Evolutionary conservation across 2,888 invertebrate species (phyloP).

Genomic region (Lasioglossum villosulum): DNA sequence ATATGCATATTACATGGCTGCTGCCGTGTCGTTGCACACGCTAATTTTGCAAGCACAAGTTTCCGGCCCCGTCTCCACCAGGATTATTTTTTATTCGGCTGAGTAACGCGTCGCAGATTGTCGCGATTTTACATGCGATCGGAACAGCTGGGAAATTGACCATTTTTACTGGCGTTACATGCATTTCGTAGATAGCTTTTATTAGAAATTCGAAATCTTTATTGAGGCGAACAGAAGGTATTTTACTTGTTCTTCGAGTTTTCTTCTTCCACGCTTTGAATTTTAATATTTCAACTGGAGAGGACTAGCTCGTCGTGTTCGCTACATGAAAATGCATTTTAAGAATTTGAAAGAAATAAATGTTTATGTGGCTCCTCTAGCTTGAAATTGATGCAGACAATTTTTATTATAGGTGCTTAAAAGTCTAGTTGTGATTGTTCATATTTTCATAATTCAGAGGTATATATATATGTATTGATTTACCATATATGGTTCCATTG

Average conservation of each 20-base stretch:
- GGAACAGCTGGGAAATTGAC: neutral
- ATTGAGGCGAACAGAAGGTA: neutral
- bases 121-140: neutral
- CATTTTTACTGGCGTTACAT: neutral
- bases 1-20: conserved; percentile 67
- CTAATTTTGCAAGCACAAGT: conserved; percentile 54
- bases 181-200: neutral
- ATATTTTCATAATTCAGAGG: neutral
- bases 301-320: too few species aligned
- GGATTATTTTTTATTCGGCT: conserved; percentile 39
- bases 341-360: neutral
- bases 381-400: neutral
- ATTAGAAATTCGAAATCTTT: neutral
- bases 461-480: neutral
- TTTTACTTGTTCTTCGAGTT: neutral
- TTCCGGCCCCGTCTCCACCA: neutral
- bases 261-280: neutral
- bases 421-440: neutral
- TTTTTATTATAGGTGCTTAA: accelerated
- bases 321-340: neutral
- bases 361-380: neutral
- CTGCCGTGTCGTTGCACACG: conserved; percentile 39
- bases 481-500: neutral
- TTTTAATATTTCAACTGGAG: too few species aligned
- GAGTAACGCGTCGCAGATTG: neutral